phyloP scores from a whole-genome alignment of 2,113 vertebrate species.

The Phyllostomus hastatus region DNA sequence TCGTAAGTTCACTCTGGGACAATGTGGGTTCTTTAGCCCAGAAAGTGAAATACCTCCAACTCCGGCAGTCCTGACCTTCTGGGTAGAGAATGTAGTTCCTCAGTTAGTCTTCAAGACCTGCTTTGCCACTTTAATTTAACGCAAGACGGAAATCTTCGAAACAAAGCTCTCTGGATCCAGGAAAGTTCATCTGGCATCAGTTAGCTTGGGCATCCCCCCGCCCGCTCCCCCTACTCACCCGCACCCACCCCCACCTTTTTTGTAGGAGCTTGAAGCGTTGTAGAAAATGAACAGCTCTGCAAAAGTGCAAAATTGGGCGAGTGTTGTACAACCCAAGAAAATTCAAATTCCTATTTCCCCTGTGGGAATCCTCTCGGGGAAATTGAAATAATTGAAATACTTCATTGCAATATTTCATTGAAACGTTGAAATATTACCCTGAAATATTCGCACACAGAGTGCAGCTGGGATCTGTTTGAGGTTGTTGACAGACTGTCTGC shows the following conservation, averaged over 20 bases:
- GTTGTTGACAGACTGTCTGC: slow-evolving; percentile 55
- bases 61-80: slow-evolving; percentile 52
- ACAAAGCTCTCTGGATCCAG: slow-evolving; percentile 67
- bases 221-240: background rate
- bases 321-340: slow-evolving; percentile 67
- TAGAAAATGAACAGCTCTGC: slow-evolving; percentile 73
- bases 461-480: slow-evolving; percentile 62
- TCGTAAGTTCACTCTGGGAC: slow-evolving; percentile 73
- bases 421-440: background rate
- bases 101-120: slow-evolving; percentile 43
- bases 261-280: slow-evolving; percentile 64
- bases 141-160: slow-evolving; percentile 67
- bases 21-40: slow-evolving; percentile 48
- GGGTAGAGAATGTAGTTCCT: slow-evolving; percentile 57
- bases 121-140: slow-evolving; percentile 68
- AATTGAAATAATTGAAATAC: slow-evolving; percentile 24
- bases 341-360: slow-evolving; percentile 56
- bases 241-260: slow-evolving; percentile 5
- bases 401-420: too few species aligned
- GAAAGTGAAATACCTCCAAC: slow-evolving; percentile 55
- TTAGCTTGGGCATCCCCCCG: slow-evolving; percentile 55
- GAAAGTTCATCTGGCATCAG: slow-evolving; percentile 75
- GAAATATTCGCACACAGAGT: slow-evolving; percentile 55
- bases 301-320: slow-evolving; percentile 75
- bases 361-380: slow-evolving; percentile 52